phyloP scores from a whole-genome alignment of 2,888 invertebrate species.

The Emmelina monodactyla region DNA sequence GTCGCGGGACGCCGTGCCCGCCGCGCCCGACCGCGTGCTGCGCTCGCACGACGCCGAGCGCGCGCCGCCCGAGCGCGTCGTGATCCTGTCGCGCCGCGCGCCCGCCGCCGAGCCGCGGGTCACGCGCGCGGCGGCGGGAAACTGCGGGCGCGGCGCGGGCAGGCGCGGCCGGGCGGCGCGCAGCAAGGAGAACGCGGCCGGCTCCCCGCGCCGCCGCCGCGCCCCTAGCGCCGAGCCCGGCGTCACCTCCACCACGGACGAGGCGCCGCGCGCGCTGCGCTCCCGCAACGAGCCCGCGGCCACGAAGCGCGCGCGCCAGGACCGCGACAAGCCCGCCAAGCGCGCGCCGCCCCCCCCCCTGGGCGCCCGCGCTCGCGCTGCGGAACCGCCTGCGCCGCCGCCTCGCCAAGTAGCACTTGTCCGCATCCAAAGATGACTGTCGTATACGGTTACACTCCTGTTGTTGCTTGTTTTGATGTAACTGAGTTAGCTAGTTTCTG shows the following conservation, averaged over 20 bases:
- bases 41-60: conserved; percentile 41
- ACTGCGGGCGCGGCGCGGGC: conserved; percentile 45
- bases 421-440: conserved; percentile 51
- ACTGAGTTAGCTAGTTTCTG: too few relatives aligned
- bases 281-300: conserved; percentile 24
- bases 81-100: conserved; percentile 37
- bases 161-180: conserved; percentile 26
- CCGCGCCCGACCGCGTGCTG: conserved; percentile 41
- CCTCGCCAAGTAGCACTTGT: conserved; percentile 39
- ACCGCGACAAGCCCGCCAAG: conserved; percentile 23
- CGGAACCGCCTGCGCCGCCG: conserved; percentile 50
- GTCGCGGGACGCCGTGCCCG: conserved; percentile 22
- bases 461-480: conserved; percentile 30
- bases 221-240: conserved; percentile 9
- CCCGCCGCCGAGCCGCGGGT: conserved; percentile 23
- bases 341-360: conserved; percentile 31
- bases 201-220: conserved; percentile 18
- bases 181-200: conserved; percentile 53
- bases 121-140: conserved; percentile 31
- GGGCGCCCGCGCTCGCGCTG: conserved; percentile 43
- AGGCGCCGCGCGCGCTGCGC: conserved; percentile 28
- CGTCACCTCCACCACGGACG: conserved; percentile 13
- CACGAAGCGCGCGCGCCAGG: conserved; percentile 22
- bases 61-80: conserved; percentile 31
- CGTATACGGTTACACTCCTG: conserved; percentile 43